Conservation (phyloP, 2,888 invertebrate species). For the Volucella bombylans region DNA sequence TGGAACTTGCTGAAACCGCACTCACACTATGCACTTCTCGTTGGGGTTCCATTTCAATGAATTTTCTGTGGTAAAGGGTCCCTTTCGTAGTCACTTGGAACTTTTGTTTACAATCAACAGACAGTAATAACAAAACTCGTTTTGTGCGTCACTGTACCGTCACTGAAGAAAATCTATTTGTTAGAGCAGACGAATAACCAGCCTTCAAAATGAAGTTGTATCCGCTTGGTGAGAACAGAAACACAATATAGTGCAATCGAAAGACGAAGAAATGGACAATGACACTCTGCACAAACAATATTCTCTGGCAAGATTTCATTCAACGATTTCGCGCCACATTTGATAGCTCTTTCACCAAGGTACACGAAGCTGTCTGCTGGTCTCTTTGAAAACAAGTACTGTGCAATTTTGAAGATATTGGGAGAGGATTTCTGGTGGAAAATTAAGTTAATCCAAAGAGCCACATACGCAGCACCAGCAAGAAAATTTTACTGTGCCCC, state of each 20-base stretch:
- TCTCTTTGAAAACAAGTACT: not conserved
- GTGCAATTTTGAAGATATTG: not conserved
- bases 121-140: constrained; percentile 22
- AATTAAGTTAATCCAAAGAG: constrained; percentile 4
- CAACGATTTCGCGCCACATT: not conserved
- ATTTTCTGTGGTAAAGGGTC: not conserved
- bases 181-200: constrained; percentile 16
- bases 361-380: not conserved
- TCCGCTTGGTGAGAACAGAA: constrained; percentile 12
- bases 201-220: not conserved
- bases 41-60: constrained; percentile 54
- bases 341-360: not conserved
- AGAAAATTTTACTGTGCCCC: constrained; percentile 26
- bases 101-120: constrained; percentile 45
- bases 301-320: constrained; percentile 22
- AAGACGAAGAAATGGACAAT: constrained; percentile 19
- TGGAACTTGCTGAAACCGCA: constrained; percentile 56
- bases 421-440: not conserved
- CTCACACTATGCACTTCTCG: constrained; percentile 56
- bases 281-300: constrained; percentile 24
- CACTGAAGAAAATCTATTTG: constrained; percentile 10
- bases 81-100: not conserved
- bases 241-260: not conserved
- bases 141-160: constrained; percentile 41
- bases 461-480: constrained; percentile 38